phyloP scores from a whole-genome alignment of 1,140 invertebrate genomes.

The Drosophila pseudoananassae region DNA sequence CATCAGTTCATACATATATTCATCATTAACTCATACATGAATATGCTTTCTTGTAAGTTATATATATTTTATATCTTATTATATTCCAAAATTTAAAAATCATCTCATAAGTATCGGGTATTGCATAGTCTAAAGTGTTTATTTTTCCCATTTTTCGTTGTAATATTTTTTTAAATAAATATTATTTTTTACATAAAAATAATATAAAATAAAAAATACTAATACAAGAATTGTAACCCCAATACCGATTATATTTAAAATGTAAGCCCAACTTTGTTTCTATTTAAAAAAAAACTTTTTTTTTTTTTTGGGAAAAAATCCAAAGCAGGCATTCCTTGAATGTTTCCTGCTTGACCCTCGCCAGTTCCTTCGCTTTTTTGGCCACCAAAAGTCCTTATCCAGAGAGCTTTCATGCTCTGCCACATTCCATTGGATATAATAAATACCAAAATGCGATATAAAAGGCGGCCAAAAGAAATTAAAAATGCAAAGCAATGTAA shows the following conservation, averaged over 20 bases:
- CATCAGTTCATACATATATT: no score
- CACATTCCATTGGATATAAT: conserved; percentile 68
- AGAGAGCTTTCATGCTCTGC: conserved; percentile 18
- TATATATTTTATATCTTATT: no score
- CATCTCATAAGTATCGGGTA: no score
- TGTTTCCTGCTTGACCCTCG: conserved; percentile 36
- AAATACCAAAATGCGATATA: conserved; percentile 71
- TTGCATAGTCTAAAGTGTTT: no score
- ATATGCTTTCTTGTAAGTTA: no score
- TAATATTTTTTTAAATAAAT: no score
- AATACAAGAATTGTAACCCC: neutral
- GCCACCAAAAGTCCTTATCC: conserved; percentile 1
- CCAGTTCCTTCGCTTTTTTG: neutral
- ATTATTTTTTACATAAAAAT: no score
- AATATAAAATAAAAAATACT: no score
- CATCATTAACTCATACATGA: no score
- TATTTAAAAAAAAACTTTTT: neutral
- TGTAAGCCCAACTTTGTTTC: conserved; percentile 1
- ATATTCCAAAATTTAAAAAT: no score
- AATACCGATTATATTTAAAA: conserved; percentile 17
- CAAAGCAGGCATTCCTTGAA: conserved; percentile 49
- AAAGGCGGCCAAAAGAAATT: conserved; percentile 52
- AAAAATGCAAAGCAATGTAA: conserved; percentile 59
- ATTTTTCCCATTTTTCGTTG: no score
- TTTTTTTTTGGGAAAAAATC: conserved; percentile 14